phyloP scores from a whole-genome alignment of 2,113 vertebrate species.

The Corvus hawaiiensis region DNA sequence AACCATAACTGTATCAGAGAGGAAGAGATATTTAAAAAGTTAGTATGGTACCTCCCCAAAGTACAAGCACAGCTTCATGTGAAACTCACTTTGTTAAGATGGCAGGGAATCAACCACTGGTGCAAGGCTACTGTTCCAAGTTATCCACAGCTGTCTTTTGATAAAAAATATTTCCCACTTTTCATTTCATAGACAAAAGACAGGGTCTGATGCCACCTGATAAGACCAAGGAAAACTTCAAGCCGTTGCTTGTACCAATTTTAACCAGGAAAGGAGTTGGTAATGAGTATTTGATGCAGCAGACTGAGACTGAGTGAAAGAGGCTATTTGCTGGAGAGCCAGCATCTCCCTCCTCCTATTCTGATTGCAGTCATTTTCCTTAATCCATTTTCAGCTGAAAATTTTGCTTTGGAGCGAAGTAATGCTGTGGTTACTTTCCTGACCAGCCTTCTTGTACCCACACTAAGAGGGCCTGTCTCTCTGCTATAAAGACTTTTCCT shows the following conservation, averaged over 20 bases:
- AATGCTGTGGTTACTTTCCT: not conserved
- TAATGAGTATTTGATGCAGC: not conserved
- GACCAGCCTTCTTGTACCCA: not conserved
- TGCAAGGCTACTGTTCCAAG: rapidly evolving
- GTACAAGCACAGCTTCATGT: not conserved
- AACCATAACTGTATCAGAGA: not conserved
- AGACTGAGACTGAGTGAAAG: not conserved
- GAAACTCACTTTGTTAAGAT: not conserved
- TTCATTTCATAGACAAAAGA: not conserved
- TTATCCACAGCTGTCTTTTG: not conserved
- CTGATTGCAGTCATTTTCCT: not conserved
- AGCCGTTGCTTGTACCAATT: not conserved
- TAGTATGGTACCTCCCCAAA: not conserved
- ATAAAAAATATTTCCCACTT: not conserved
- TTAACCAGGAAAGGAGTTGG: not conserved
- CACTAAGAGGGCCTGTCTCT: not conserved
- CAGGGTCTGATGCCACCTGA: not conserved
- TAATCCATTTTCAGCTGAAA: not conserved
- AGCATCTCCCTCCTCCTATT: not conserved
- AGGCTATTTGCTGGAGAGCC: not conserved
- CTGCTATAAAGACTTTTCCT: not conserved
- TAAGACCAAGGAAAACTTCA: not conserved
- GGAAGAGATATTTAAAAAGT: not conserved
- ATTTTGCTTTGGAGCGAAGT: not conserved
- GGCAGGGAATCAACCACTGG: not conserved